A percentile compares a stretch with the other conserved stretches of the same genome.
These are phyloP conservation scores for Astreopora myriophthalma DNA, from an alignment of 64 coral and sea anemone species.

Conservation along the genomic window DNA sequence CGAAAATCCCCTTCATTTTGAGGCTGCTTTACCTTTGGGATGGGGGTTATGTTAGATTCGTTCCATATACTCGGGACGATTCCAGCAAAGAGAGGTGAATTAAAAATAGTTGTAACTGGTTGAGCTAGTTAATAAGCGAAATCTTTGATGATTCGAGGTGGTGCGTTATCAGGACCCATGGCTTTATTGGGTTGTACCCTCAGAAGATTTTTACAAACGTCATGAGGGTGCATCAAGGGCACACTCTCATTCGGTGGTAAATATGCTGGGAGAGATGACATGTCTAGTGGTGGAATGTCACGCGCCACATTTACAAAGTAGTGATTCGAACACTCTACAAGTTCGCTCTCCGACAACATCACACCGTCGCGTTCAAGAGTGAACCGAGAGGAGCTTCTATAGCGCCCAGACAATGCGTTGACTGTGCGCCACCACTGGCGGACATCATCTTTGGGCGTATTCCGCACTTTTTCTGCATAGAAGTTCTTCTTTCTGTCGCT, in stretches of 20 bases:
- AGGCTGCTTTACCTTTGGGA: slow-evolving; percentile 55
- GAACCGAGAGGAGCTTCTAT: background rate
- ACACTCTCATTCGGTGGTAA: background rate
- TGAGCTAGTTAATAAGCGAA: slow-evolving; percentile 54
- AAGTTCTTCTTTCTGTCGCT: slow-evolving; percentile 37
- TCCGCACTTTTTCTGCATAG: slow-evolving; percentile 6
- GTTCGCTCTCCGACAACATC: background rate
- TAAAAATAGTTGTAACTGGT: slow-evolving; percentile 64
- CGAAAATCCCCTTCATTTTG: slow-evolving; percentile 3
- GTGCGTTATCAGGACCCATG: slow-evolving; percentile 55
- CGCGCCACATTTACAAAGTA: background rate
- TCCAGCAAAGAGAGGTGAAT: slow-evolving; percentile 24
- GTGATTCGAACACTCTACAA: slow-evolving; percentile 31
- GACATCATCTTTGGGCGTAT: slow-evolving; percentile 8
- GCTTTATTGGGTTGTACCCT: too few relatives aligned
- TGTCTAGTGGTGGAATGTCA: slow-evolving; percentile 58
- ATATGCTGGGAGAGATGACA: slow-evolving; percentile 1
- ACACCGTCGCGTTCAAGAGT: background rate
- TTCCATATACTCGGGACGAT: slow-evolving; percentile 48
- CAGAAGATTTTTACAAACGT: background rate
- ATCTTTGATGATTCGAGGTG: slow-evolving; percentile 38
- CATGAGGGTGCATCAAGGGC: background rate
- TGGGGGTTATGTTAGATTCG: slow-evolving; percentile 45
- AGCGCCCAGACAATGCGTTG: slow-evolving; percentile 39
- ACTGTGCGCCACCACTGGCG: slow-evolving; percentile 49